These are phyloP conservation scores for Drosophila varians DNA, from an alignment of 1,140 invertebrate genomes.

Conservation along the genomic window DNA sequence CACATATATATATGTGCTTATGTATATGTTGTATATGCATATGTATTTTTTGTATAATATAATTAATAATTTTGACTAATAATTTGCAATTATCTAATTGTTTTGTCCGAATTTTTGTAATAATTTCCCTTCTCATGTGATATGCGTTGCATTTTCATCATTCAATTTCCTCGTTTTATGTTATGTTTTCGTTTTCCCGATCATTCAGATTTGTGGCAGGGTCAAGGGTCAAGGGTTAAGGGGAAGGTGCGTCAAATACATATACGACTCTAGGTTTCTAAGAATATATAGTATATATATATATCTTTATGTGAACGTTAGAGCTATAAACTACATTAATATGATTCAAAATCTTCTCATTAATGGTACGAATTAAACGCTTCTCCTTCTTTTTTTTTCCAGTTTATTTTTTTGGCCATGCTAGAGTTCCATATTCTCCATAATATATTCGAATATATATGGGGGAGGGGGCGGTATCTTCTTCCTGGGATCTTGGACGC, in stretches of 20 bases:
- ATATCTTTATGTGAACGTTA: slow-evolving; percentile 54
- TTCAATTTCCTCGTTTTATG: slow-evolving; percentile 20
- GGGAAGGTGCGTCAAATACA: slow-evolving; percentile 23
- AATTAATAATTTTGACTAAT: slow-evolving; percentile 81
- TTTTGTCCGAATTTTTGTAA: slow-evolving; percentile 44
- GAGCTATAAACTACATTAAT: slow-evolving; percentile 66
- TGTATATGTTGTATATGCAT: slow-evolving; percentile 22
- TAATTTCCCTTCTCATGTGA: slow-evolving; percentile 49
- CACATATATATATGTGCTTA: slow-evolving; percentile 41
- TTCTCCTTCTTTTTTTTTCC: background rate
- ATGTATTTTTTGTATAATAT: slow-evolving; percentile 34
- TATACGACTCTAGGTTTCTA: slow-evolving; percentile 31
- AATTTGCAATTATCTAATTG: slow-evolving; percentile 81
- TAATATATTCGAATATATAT: background rate
- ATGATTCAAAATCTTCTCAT: slow-evolving; percentile 54
- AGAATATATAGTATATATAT: no score
- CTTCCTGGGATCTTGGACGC: background rate
- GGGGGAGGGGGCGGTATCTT: background rate
- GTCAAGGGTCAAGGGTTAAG: background rate
- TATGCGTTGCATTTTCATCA: slow-evolving; percentile 78
- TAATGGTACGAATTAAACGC: slow-evolving; percentile 32
- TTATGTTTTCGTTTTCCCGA: slow-evolving; percentile 12
- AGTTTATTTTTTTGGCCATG: slow-evolving; percentile 34
- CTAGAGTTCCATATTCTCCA: slow-evolving; percentile 8
- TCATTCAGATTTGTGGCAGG: slow-evolving; percentile 5